Evolutionary conservation across 2,797 vertebrate species (phyloP).

Genomic region (Lateolabrax maculatus): DNA sequence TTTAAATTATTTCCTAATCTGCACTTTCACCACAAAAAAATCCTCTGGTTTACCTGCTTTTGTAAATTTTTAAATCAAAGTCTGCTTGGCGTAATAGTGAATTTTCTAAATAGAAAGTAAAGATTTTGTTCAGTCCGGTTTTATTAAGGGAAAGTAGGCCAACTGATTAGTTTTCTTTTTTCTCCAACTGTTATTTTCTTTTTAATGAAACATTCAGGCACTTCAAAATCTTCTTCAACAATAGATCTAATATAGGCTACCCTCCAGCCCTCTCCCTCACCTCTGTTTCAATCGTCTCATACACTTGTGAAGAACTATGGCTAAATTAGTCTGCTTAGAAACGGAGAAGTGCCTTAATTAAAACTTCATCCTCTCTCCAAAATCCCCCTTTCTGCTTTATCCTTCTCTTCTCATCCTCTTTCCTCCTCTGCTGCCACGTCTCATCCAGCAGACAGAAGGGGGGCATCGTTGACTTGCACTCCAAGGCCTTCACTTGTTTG

Average conservation of each 20-base stretch:
- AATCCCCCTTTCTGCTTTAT: slow-evolving; percentile 66
- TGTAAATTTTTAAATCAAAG: not conserved
- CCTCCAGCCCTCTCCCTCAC: slow-evolving; percentile 63
- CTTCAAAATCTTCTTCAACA: slow-evolving; percentile 69
- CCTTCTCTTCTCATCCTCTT: slow-evolving; percentile 70
- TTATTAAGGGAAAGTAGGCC: slow-evolving; percentile 12
- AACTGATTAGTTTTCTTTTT: slow-evolving; percentile 24
- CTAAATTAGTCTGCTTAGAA: slow-evolving; percentile 82
- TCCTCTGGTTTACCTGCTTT: slow-evolving; percentile 1
- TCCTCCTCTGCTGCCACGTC: slow-evolving; percentile 59
- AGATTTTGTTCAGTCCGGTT: slow-evolving; percentile 12
- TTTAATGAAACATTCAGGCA: slow-evolving; percentile 67
- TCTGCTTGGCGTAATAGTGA: not conserved
- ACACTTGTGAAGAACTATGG: slow-evolving; percentile 79
- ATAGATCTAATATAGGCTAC: slow-evolving; percentile 74
- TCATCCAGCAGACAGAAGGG: slow-evolving; percentile 71
- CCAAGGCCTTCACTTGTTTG: slow-evolving; percentile 72
- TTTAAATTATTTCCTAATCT: slow-evolving; percentile 46
- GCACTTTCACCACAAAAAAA: not conserved
- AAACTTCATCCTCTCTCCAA: slow-evolving; percentile 78
- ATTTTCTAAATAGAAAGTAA: not conserved
- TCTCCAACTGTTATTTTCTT: slow-evolving; percentile 69
- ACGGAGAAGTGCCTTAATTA: slow-evolving; percentile 83
- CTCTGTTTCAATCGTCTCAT: slow-evolving; percentile 77
- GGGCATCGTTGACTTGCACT: slow-evolving; percentile 83